phyloP scores from a whole-genome alignment of 64 coral and sea anemone genomes.

The Montipora foliosa region DNA sequence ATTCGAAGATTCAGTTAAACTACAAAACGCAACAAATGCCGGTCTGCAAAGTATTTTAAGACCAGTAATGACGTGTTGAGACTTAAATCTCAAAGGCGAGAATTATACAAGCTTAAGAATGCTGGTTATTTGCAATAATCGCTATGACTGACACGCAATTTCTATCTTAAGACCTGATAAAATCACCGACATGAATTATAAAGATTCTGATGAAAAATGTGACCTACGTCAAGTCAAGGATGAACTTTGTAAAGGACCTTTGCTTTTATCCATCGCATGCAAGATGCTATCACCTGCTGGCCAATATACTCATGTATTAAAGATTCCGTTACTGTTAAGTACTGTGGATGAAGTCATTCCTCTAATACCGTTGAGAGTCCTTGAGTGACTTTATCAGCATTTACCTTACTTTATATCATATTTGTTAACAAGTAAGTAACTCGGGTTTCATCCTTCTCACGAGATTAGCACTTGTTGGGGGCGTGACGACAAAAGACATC shows the following conservation, averaged over 20 bases:
- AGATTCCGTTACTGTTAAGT: neutral
- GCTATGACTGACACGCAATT: neutral
- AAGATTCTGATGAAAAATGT: conserved; percentile 15
- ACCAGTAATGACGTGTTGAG: neutral
- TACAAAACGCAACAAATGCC: neutral
- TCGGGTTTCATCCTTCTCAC: neutral
- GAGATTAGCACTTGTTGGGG: neutral
- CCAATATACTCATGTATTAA: neutral
- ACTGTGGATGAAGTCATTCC: neutral
- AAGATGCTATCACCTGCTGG: neutral
- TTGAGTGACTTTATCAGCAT: neutral
- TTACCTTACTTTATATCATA: neutral
- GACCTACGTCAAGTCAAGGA: neutral
- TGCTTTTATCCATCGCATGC: neutral
- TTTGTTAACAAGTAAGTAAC: neutral
- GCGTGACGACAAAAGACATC: neutral
- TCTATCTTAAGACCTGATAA: neutral
- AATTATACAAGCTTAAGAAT: conserved; percentile 24
- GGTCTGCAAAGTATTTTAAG: neutral
- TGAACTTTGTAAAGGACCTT: neutral
- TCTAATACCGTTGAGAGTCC: neutral
- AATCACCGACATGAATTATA: conserved; percentile 2
- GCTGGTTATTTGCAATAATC: conserved; percentile 1
- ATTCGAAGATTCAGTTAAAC: neutral
- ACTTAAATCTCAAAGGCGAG: neutral